phyloP scores from a whole-genome alignment of 35 echinoderm and acorn worm species.

The Patiria miniata region DNA sequence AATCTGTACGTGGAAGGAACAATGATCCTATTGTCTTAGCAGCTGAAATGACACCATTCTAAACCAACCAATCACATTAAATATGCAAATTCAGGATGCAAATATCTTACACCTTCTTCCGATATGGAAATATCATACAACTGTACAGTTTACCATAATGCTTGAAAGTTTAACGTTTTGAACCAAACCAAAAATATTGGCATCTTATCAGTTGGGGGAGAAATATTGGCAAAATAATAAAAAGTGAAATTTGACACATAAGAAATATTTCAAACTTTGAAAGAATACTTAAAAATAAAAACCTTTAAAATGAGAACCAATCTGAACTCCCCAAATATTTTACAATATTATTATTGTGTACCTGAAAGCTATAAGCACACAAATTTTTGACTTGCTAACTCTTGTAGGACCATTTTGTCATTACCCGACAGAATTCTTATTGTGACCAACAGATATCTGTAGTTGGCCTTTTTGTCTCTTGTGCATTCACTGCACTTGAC shows the following conservation, averaged over 20 bases:
- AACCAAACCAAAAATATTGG: background rate
- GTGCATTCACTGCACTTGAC: no score
- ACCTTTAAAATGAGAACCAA: no score
- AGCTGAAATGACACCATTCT: conserved; percentile 16
- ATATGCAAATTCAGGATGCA: conserved; percentile 21
- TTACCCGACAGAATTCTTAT: no score
- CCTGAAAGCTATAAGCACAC: no score
- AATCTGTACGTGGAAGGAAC: background rate
- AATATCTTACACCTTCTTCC: conserved; percentile 19
- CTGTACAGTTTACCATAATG: conserved; percentile 19
- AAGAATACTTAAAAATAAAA: background rate
- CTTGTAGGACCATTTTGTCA: no score
- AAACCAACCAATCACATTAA: conserved; percentile 20
- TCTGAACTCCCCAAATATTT: no score
- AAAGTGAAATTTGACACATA: background rate
- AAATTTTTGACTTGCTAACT: no score
- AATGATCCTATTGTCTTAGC: background rate
- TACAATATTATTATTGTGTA: no score
- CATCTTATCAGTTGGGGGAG: background rate
- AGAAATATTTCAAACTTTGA: background rate
- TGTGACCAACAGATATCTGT: no score
- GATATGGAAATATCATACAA: conserved; percentile 17
- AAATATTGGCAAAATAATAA: background rate
- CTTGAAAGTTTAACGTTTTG: conserved; percentile 5
- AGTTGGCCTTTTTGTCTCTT: no score